phyloP scores from a whole-genome alignment of 2,888 invertebrate species.

The Rhogogaster chlorosoma region DNA sequence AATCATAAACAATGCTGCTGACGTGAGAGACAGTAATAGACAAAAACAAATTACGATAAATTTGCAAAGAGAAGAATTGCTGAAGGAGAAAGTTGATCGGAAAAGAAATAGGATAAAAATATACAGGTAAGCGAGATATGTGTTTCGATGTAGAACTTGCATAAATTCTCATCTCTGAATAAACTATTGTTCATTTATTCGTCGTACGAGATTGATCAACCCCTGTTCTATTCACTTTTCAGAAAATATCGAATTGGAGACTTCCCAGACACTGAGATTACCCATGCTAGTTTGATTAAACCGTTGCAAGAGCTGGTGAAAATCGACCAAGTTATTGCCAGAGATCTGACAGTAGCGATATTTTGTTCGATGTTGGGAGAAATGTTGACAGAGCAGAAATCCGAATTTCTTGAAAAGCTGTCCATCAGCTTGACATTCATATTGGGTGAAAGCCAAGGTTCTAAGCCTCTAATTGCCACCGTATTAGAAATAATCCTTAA shows the following conservation, averaged over 20 bases:
- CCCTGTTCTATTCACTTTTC: conserved; percentile 66
- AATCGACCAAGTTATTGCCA: conserved; percentile 76
- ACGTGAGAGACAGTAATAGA: conserved; percentile 67
- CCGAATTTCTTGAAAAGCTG: conserved; percentile 69
- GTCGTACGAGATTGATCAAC: not conserved
- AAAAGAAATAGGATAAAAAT: conserved; percentile 61
- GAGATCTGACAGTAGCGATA: conserved; percentile 68
- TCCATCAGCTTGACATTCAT: conserved; percentile 76
- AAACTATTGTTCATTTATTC: not conserved
- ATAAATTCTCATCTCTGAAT: not conserved
- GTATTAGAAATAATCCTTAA: conserved; percentile 79
- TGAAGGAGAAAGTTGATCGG: conserved; percentile 61
- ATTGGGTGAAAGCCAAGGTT: conserved; percentile 75
- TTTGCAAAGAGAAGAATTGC: conserved; percentile 73
- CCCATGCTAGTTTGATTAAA: conserved; percentile 81
- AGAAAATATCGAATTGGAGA: conserved; percentile 86
- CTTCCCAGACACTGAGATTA: conserved; percentile 86
- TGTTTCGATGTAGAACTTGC: not conserved
- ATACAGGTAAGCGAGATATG: conserved; percentile 52
- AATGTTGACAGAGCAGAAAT: conserved; percentile 67
- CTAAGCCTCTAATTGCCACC: conserved; percentile 77
- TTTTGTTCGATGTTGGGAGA: conserved; percentile 69
- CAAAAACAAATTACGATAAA: conserved; percentile 66
- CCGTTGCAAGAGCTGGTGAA: conserved; percentile 84
- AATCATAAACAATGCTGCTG: conserved; percentile 74